phyloP scores from a whole-genome alignment of 1,140 invertebrate species.

The Akabosia matsudoensis region DNA sequence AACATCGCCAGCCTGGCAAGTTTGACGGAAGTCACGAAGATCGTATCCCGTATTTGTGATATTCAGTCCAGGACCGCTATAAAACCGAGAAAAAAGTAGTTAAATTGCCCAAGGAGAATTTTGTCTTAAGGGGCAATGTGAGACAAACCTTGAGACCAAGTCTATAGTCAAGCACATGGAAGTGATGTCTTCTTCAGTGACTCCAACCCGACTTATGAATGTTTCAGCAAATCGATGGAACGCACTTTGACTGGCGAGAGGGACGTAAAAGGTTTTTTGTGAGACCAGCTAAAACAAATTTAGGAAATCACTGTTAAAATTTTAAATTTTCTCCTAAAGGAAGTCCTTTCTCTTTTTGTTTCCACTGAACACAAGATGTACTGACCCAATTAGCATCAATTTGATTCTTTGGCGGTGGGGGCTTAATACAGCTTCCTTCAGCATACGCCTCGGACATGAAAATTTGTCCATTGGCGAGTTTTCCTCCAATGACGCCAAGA shows the following conservation, averaged over 20 bases:
- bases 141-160: neutral
- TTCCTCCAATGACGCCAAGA: neutral
- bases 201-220: neutral
- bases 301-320: neutral
- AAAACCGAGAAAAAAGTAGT: neutral
- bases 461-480: neutral
- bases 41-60: slow-evolving; percentile 8
- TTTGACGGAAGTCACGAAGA: slow-evolving; percentile 10
- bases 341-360: too few relatives aligned
- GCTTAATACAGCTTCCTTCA: neutral
- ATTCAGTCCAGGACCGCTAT: neutral
- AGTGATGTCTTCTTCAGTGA: slow-evolving; percentile 1
- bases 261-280: slow-evolving; percentile 22
- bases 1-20: neutral
- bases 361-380: too few relatives aligned
- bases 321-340: neutral
- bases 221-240: slow-evolving; percentile 17
- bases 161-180: slow-evolving; percentile 19
- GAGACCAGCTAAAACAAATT: neutral
- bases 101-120: neutral
- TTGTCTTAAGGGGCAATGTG: too few relatives aligned
- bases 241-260: neutral
- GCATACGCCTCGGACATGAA: slow-evolving; percentile 5
- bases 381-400: slow-evolving; percentile 24
- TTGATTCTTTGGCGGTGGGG: neutral